phyloP scores from a whole-genome alignment of 2,888 invertebrate species.

The Teleiodes luculella region DNA sequence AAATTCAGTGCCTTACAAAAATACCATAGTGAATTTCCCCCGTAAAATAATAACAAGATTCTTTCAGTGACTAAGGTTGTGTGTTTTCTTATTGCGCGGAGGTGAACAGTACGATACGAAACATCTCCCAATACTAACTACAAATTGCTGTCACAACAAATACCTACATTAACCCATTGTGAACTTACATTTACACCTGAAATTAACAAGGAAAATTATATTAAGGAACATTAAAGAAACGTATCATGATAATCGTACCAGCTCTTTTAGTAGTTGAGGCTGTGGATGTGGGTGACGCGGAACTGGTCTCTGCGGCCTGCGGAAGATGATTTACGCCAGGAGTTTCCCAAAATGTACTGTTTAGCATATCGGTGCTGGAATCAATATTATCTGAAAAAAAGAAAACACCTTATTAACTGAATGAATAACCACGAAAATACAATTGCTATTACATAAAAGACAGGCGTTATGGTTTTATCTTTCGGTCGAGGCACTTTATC shows the following conservation, averaged over 20 bases:
- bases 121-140: background rate
- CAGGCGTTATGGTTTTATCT: background rate
- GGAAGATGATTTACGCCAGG: background rate
- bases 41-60: background rate
- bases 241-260: background rate
- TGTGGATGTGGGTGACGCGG: background rate
- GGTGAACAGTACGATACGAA: background rate
- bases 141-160: background rate
- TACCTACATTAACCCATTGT: background rate
- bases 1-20: background rate
- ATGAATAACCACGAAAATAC: background rate
- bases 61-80: too few species aligned
- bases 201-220: background rate
- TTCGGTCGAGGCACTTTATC: too few species aligned
- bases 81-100: background rate
- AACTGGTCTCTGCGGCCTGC: background rate
- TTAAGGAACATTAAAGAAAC: background rate
- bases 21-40: background rate
- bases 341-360: slow-evolving; percentile 50
- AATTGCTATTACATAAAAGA: background rate
- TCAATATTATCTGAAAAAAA: slow-evolving; percentile 50
- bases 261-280: background rate
- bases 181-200: background rate
- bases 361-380: slow-evolving; percentile 33
- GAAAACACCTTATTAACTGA: background rate